Base-by-base conservation (phyloP, 2,113 vertebrate genomes). In the Asarcornis scutulata region DNA sequence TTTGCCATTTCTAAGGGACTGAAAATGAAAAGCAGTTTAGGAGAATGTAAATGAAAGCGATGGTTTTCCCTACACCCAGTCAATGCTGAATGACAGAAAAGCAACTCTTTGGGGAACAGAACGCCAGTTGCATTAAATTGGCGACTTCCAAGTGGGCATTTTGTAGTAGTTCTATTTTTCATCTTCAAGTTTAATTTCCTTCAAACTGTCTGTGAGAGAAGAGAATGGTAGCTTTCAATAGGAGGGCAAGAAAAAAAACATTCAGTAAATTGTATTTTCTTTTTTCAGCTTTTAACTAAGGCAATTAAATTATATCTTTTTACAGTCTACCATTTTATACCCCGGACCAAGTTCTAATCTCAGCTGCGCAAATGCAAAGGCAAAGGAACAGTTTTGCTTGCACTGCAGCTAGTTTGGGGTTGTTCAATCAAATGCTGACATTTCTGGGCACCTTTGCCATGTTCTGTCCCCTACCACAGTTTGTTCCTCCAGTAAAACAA, bases 171-270 rank as follows among this genome's bases (percentile, higher is more conserved):
- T 56, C 40, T 78, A 4, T 32, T 73, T 93, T 87, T 85, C 55
- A 48, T 71, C 42, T 87, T 92, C 31, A 48, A 60, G 7, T 83
- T 91, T 88, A 58, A 42, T 90, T 83, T 96, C 55, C 40, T 90
- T 88, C 67, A 22, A 66, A 46, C 20, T 72, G 16, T 62, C 2
- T 40, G 17, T 66, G 69, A 89, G 17, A 67, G 52, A 74, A 48
- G 11, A 85, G 44, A 85, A 85, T 38, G 80, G 12, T 55, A 77
- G 27, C 67, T 95, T 77, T 86, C 40, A 42, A 5, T 38, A 83
- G 38, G 9, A 77, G 44, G 9, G 25, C 1, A 83, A 48, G 21
- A 48, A 44, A 78, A 75, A 92, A 15, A 1, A 0, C 36, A 50
- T 31, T 55, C 38, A 44, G 18, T 72, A 44, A 1, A 5, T 87